These are phyloP conservation scores for Hylomyscus alleni DNA, from an alignment of 2,797 vertebrate genomes.

Conservation along the genomic window DNA sequence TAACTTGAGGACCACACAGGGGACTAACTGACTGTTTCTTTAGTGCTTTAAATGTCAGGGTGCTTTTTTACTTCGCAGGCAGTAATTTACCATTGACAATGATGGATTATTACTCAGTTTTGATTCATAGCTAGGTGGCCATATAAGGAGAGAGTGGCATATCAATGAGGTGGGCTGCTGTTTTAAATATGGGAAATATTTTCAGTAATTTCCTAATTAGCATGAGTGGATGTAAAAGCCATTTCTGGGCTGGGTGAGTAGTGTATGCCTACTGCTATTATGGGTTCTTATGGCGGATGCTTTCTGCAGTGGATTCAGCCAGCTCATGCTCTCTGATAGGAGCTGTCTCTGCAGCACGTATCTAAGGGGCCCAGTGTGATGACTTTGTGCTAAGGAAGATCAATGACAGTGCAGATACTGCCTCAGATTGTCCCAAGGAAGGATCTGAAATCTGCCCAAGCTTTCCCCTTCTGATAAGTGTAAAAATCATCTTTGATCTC, in stretches of 20 bases:
- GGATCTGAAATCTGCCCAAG: not conserved
- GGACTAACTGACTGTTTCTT: slow-evolving; percentile 40
- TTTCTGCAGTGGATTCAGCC: not conserved
- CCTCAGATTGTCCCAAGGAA: not conserved
- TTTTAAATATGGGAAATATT: slow-evolving; percentile 81
- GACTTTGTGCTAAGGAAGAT: not conserved
- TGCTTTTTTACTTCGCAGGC: slow-evolving; percentile 27
- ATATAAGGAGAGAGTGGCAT: slow-evolving; percentile 79
- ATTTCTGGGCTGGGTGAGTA: slow-evolving; percentile 50
- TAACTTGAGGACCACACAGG: not conserved
- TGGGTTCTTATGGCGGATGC: not conserved
- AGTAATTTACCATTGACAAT: slow-evolving; percentile 78
- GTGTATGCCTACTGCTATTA: not conserved
- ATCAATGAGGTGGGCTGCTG: slow-evolving; percentile 77
- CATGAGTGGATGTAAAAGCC: slow-evolving; percentile 72
- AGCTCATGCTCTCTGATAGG: not conserved
- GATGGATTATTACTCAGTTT: slow-evolving; percentile 77
- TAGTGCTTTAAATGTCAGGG: slow-evolving; percentile 66
- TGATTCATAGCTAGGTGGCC: slow-evolving; percentile 73
- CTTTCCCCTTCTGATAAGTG: not conserved
- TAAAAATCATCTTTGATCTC: slow-evolving; percentile 41
- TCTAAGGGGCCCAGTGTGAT: not conserved
- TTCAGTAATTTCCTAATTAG: slow-evolving; percentile 82
- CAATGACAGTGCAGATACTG: not conserved
- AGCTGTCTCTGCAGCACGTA: not conserved